Evolutionary conservation across 2,113 vertebrate species (phyloP), one percentile per base, ranked within the genome.

Genomic region (Myrmophylax atrothorax): DNA sequence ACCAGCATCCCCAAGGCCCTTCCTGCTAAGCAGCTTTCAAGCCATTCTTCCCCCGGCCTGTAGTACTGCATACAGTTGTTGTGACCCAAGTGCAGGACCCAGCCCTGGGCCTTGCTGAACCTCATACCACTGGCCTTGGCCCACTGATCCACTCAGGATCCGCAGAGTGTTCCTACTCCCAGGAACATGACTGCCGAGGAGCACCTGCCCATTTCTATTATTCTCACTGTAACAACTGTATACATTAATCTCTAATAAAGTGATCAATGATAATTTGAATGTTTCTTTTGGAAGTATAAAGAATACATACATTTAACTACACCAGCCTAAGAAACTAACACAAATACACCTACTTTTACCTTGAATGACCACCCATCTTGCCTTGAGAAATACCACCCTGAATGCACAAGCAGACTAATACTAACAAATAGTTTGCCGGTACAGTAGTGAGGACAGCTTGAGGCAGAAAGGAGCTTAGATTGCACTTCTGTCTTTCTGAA

Each of bases 11-110:
- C 47, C 20, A 47, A 55, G 40, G 35, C 20, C 38, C 63, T 55
- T 83, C 33, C 38, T 35, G 9, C 78, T 31, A n/a, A 42, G 18
- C 40, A 63, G 40, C 17, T 55, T 35, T 28, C 25, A 83, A 62
- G 35, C 29, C 63, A 13, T 29, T 55, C 47, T 13, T 49, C 18
- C 49, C 25, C 47, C 31, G 69, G 55, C 25, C 47, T 33, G 10
- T 14, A 38, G 69, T 7, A 10, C 23, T 20, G 25, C 29, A 25
- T 2, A 12, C 24, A 8, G 14, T 10, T 31, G n/a, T 6, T 62
- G 35, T 28, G 40, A 76, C 18, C 8, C 18, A 52, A n/a, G 33
- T 0, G 10, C 10, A 67, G 46, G 12, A 46, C 33, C 18, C 0
- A 0, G 31, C 49, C 22, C 68, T 56, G 28, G 7, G 4, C 46